Conservation (phyloP, 2,797 vertebrate species). For the Rhabdophis nuchalis region DNA sequence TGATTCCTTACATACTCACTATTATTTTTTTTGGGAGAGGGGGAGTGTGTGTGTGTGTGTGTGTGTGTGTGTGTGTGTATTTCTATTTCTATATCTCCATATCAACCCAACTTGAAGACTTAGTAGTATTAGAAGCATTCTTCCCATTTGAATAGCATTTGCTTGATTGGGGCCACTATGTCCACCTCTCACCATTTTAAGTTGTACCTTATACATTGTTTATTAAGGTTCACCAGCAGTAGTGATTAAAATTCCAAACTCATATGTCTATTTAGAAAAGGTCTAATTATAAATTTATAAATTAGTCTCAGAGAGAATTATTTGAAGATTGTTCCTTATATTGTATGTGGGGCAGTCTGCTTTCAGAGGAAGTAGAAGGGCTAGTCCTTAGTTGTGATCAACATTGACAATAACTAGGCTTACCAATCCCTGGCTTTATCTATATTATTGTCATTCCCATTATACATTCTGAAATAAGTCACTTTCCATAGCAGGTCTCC, state of each 20-base stretch:
- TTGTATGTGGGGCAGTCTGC: background rate
- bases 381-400: background rate
- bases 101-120: background rate
- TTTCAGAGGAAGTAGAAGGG: background rate
- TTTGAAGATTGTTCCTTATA: background rate
- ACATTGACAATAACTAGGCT: background rate
- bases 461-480: background rate
- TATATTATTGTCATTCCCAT: background rate
- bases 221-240: background rate
- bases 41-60: background rate
- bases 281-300: background rate
- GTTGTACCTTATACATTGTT: background rate
- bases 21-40: no score
- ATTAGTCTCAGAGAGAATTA: background rate
- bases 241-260: background rate
- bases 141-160: background rate
- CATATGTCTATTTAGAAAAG: background rate
- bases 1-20: background rate
- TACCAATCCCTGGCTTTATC: background rate
- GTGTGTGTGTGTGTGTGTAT: background rate
- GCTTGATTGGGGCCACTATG: background rate
- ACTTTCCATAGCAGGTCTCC: background rate
- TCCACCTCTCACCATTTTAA: background rate
- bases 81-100: background rate
- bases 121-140: background rate